These are phyloP conservation scores for Callaeas wilsoni DNA, from an alignment of 2,113 vertebrate species.

Conservation along the genomic window DNA sequence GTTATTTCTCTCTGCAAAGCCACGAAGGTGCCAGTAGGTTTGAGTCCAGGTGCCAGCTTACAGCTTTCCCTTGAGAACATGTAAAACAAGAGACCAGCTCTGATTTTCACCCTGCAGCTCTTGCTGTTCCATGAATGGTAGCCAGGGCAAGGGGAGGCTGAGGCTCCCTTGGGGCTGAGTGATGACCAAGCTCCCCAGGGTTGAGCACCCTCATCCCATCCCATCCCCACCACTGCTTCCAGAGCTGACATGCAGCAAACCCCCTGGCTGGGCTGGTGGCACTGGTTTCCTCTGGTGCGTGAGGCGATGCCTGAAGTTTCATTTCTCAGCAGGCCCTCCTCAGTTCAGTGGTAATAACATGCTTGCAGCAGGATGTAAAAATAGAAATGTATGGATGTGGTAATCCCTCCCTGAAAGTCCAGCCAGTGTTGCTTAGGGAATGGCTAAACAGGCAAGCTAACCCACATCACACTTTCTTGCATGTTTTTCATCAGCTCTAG, in stretches of 20 bases:
- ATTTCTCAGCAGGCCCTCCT: neutral
- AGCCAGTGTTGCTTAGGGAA: neutral
- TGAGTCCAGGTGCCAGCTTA: neutral
- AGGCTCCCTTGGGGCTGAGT: neutral
- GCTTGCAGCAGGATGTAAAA: constrained; percentile 38
- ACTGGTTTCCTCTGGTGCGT: neutral
- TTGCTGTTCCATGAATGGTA: neutral
- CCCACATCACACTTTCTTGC: neutral
- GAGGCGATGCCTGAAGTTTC: neutral
- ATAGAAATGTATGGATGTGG: constrained; percentile 24
- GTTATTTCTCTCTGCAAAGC: neutral
- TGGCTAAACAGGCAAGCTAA: neutral
- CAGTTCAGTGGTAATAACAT: constrained; percentile 37
- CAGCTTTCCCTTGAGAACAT: neutral
- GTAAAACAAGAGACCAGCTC: neutral
- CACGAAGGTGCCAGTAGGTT: neutral
- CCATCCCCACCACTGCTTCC: neutral
- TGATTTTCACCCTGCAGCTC: neutral
- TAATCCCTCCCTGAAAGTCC: neutral
- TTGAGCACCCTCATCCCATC: neutral
- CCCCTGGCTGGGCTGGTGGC: neutral
- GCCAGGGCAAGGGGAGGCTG: rapidly evolving
- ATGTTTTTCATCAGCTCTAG: neutral
- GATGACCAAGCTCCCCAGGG: neutral
- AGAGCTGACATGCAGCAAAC: rapidly evolving